Conservation (phyloP, 2,888 invertebrate species). For the Hipparchia semele region DNA sequence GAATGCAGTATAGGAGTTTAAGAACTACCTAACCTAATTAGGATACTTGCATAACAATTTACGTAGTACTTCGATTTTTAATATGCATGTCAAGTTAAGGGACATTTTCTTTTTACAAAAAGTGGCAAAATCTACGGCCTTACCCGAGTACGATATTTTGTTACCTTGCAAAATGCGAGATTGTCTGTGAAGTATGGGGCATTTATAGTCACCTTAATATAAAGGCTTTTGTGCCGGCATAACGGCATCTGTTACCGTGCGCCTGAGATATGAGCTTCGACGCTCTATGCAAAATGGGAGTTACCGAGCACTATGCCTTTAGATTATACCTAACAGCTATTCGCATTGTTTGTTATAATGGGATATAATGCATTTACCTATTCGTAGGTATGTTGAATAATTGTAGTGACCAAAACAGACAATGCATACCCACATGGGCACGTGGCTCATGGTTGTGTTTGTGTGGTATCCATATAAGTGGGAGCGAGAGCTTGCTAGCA, state of each 20-base stretch:
- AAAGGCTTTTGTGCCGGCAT: constrained; percentile 34
- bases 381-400: too few species aligned
- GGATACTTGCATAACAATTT: too few species aligned
- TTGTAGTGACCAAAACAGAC: background rate
- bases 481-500: too few species aligned
- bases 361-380: background rate
- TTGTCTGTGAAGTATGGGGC: constrained; percentile 1
- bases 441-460: too few species aligned
- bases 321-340: constrained; percentile 29
- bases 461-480: too few species aligned
- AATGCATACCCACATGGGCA: too few species aligned
- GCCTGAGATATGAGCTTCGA: constrained; percentile 38
- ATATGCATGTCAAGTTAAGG: too few species aligned
- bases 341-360: constrained; percentile 29
- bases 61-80: too few species aligned
- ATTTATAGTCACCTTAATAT: background rate
- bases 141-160: background rate
- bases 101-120: too few species aligned
- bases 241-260: constrained; percentile 40
- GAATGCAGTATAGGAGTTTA: too few species aligned
- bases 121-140: too few species aligned
- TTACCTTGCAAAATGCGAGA: background rate
- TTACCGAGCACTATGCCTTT: constrained; percentile 42
- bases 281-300: constrained; percentile 42
- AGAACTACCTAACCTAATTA: too few species aligned